Base-by-base conservation (phyloP, 2,113 vertebrate genomes). In the Clinocottus analis region DNA sequence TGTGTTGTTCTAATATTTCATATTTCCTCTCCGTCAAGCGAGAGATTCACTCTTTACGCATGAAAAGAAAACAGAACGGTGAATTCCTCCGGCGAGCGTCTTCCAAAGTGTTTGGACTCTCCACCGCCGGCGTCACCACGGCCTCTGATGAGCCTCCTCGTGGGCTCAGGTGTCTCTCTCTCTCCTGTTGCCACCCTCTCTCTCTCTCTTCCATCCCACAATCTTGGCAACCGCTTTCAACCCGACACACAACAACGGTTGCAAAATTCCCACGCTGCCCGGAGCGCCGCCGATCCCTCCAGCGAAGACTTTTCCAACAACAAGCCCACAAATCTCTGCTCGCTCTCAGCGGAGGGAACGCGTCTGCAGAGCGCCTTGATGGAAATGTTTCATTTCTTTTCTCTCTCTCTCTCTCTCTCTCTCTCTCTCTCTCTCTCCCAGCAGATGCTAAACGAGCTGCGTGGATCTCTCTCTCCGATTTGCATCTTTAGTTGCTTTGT, bases 401-500 rank as follows among this genome's bases (percentile, higher is more conserved):
- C 47, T 65, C 65, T 5, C 2, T 88, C 85, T 91, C 80, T 82
- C 75, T 84, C n/a, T n/a, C n/a, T n/a, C n/a, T n/a, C n/a, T n/a
- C n/a, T n/a, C n/a, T n/a, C n/a, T n/a, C n/a, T n/a, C n/a, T n/a
- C 47, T 65, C 65, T 5, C 2, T 88, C 85, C 90, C 89, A 85
- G 37, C 90, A 93, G 92, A 90, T 89, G 88, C 85, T 87, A 89
- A 93, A 85, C 70, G 80, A 90, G 91, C 84, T 67, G 87, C 87
- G 60, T 76, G 45, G 77, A 88, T 91, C 80, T 82, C 75, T 84
- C n/a, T n/a, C n/a, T n/a, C n/a, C 23, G 58, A 92, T 94, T 93
- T 92, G 90, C 93, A 93, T 93, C 85, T 91, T 90, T 88, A 88
- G 87, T 89, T 88, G 82, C 72, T 92, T 89, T 90, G 91, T 93